Evolutionary conservation across 2,888 invertebrate species (phyloP).

Genomic region (Plemyria rubiginata): DNA sequence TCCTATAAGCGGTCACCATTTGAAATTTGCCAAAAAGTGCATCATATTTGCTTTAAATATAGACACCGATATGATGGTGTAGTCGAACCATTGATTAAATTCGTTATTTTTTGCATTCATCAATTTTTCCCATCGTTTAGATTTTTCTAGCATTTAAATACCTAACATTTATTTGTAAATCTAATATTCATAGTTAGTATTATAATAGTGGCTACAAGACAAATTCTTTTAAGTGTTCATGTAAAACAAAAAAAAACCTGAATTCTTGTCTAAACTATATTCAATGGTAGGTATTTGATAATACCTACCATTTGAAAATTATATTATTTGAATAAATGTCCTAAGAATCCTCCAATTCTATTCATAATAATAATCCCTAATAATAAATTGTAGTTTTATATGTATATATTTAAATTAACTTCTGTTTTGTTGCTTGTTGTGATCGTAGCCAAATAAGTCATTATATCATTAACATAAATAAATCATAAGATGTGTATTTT

Average conservation of each 20-base stretch:
- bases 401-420: neutral
- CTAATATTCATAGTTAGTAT: neutral
- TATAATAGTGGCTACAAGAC: slow-evolving; percentile 15
- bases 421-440: slow-evolving; percentile 3
- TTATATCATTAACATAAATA: neutral
- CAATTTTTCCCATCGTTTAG: too few relatives aligned
- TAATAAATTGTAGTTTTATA: neutral
- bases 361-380: neutral
- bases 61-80: too few relatives aligned
- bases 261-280: too few relatives aligned
- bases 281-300: slow-evolving; percentile 1
- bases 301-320: slow-evolving; percentile 1
- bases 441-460: neutral
- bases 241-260: too few relatives aligned
- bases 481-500: slow-evolving; percentile 6
- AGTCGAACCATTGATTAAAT: too few relatives aligned
- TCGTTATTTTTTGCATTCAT: too few relatives aligned
- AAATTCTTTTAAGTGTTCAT: slow-evolving; percentile 29
- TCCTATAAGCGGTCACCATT: too few relatives aligned
- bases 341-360: slow-evolving; percentile 3
- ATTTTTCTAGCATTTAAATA: too few relatives aligned
- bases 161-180: neutral
- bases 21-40: too few relatives aligned
- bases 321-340: neutral
- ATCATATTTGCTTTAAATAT: too few relatives aligned